Percentiles rank a stretch among this genome's conserved stretches.
These are phyloP conservation scores for Lycocerus yunnanus DNA, from an alignment of 2,888 invertebrate genomes.

Conservation along the genomic window DNA sequence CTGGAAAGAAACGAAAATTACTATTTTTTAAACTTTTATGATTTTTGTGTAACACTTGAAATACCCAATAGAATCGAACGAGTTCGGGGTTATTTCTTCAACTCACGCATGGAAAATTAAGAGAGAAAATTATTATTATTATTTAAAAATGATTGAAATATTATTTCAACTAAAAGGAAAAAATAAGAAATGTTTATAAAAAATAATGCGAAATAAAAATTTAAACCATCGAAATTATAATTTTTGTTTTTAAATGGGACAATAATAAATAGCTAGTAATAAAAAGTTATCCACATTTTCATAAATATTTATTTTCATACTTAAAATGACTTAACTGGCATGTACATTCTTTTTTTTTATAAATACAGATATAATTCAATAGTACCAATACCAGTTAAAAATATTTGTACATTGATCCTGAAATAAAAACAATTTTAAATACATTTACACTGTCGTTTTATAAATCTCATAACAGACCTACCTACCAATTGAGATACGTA, in stretches of 20 bases:
- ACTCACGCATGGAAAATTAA: too few relatives aligned
- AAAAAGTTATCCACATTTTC: slow-evolving; percentile 42
- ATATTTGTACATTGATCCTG: slow-evolving; percentile 56
- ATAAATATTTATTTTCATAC: slow-evolving; percentile 58
- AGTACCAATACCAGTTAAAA: slow-evolving; percentile 53
- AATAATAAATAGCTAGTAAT: background rate
- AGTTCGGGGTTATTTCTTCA: too few relatives aligned
- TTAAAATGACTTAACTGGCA: slow-evolving; percentile 56
- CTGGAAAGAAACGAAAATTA: too few relatives aligned
- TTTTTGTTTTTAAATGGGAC: background rate
- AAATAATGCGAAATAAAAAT: too few relatives aligned
- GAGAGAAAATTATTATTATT: too few relatives aligned
- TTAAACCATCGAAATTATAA: background rate
- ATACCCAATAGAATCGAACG: too few relatives aligned
- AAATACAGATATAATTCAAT: slow-evolving; percentile 54
- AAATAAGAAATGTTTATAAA: too few relatives aligned
- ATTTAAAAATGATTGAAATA: too few relatives aligned
- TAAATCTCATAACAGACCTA: slow-evolving; percentile 37
- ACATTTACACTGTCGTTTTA: slow-evolving; percentile 48
- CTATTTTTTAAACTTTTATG: too few relatives aligned
- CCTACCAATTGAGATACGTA: slow-evolving; percentile 43
- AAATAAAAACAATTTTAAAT: slow-evolving; percentile 54
- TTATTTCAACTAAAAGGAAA: too few relatives aligned
- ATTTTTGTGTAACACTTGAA: too few relatives aligned
- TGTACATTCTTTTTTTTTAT: slow-evolving; percentile 49